A percentile compares a stretch with the other conserved stretches of the same genome.
phyloP scores from a whole-genome alignment of 2,113 vertebrate species.

The Pygoscelis adeliae region DNA sequence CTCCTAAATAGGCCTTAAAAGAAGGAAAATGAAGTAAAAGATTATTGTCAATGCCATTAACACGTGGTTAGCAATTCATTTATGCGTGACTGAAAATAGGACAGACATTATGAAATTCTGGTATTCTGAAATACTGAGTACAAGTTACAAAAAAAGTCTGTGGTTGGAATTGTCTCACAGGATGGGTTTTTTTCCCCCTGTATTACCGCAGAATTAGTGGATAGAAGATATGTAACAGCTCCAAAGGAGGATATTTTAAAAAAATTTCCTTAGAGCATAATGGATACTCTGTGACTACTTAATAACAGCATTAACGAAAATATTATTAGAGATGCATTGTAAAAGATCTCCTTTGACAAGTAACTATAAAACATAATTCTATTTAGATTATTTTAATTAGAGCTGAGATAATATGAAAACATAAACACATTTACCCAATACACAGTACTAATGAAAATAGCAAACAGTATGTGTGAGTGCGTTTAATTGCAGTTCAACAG shows the following conservation, averaged over 20 bases:
- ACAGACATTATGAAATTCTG: neutral
- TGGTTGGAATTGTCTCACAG: neutral
- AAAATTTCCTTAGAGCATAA: neutral
- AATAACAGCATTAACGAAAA: neutral
- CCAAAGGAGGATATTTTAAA: neutral
- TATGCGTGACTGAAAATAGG: neutral
- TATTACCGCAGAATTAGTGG: neutral
- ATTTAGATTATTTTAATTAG: conserved; percentile 42
- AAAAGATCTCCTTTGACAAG: neutral
- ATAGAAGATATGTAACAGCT: neutral
- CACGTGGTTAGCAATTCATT: neutral
- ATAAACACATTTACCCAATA: neutral
- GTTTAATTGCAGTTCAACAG: conserved; percentile 15
- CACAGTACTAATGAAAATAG: neutral
- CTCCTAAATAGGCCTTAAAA: neutral
- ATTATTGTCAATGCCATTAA: neutral
- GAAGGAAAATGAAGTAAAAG: neutral
- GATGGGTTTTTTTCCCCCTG: neutral
- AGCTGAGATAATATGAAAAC: conserved; percentile 9
- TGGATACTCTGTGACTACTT: neutral
- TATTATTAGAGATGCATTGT: neutral
- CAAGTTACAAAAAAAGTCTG: neutral
- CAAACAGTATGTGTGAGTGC: neutral
- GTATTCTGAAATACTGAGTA: neutral
- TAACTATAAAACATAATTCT: conserved; percentile 12